phyloP scores from a whole-genome alignment of 1,140 invertebrate genomes.

The Acromyrmex heyeri region DNA sequence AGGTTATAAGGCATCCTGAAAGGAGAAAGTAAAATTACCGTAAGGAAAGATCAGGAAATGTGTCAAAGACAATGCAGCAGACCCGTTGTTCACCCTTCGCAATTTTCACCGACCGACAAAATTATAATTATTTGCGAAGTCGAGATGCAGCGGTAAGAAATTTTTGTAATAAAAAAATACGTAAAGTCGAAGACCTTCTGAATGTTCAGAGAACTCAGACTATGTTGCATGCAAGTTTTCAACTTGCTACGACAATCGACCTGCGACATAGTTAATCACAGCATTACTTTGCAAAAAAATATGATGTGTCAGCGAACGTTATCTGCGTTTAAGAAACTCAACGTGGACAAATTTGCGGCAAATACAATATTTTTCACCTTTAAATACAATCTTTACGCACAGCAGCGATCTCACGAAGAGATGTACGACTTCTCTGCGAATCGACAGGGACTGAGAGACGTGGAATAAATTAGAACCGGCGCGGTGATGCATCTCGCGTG shows the following conservation, averaged over 20 bases:
- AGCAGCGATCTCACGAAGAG: not conserved
- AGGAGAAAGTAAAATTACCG: not conserved
- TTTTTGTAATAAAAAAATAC: conserved; percentile 14
- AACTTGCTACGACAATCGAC: not conserved
- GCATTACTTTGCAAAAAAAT: not conserved
- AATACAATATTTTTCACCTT: not conserved
- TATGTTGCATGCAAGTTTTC: not conserved
- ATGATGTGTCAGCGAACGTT: not conserved
- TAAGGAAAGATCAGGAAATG: not conserved
- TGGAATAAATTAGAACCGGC: conserved; percentile 20
- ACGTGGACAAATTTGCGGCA: not conserved
- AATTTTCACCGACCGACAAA: conserved; percentile 3
- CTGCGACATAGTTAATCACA: not conserved
- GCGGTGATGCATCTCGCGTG: not conserved
- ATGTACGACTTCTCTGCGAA: not conserved
- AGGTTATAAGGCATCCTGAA: not conserved
- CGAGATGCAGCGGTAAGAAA: not conserved
- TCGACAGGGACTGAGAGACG: not conserved
- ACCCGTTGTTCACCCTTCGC: not conserved
- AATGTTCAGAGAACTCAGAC: not conserved
- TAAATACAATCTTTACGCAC: not conserved
- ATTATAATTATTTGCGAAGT: conserved; percentile 40
- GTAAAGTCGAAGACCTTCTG: not conserved
- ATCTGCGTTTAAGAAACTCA: not conserved
- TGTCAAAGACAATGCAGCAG: not conserved